Evolutionary conservation across 1,140 invertebrate species (phyloP), one percentile per base, ranked within the genome.

Genomic region (Meloidogyne chitwoodi): DNA sequence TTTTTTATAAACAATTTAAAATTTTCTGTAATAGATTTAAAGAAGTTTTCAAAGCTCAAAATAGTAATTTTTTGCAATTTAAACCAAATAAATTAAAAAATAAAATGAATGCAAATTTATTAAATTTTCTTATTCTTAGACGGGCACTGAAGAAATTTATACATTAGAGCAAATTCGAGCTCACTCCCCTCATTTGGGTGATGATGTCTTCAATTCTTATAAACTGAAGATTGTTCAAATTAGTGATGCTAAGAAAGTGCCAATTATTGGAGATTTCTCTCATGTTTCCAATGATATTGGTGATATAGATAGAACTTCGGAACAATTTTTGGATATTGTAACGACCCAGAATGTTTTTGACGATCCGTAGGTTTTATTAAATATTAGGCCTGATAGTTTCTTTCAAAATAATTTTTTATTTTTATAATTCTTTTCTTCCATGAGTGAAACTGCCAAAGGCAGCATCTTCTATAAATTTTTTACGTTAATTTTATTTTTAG

Each of bases 261-360:
- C 38, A 3, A 72, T 29, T 11, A 11, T 80, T 4, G 41, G 22
- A 19, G 68, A 70, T 26, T 70, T 70, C 16, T 70, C 68, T 1
- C 61, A 56, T 44, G 29, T 70, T 0, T 22, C 31, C 5, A n/a
- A 70, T 2, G 68, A 70, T 61, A n/a, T n/a, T 19, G 16, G 31
- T 6, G 48, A 48, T 11, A 70, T 70, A 27, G 68, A 70, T 8
- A 19, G 68, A 1, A 29, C 38, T 0, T 27, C 26, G 26, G 29
- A 70, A n/a, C 68, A 70, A 29, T 70, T 70, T 44, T 29, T 70
- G 31, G 68, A 70, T n/a, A 70, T 70, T 22, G 34, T 34, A n/a
- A 70, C 68, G 8, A 10, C 68, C 16, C 68, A 44, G n/a, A n/a
- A 16, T 26, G 38, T 31, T 29, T 56, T 56, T 22, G 16, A 56